Percentiles rank a stretch among this genome's conserved stretches.
Conservation (phyloP, 2,113 vertebrate genomes). For the Mionectes macconnelli region DNA sequence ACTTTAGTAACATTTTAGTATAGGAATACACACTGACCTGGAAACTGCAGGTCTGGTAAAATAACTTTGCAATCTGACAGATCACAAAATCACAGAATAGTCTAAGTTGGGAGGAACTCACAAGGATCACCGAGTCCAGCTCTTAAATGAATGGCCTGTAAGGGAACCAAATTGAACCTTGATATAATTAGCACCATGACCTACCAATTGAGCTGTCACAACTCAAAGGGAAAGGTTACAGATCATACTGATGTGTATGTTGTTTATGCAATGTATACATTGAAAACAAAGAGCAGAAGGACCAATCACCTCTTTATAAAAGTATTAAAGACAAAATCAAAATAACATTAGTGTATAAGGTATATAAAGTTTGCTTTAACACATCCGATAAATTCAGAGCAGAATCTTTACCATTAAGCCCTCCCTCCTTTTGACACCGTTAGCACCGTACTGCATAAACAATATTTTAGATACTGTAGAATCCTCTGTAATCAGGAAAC, state of each 20-base stretch:
- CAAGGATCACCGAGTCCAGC: background rate
- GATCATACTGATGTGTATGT: no score
- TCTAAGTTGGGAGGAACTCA: background rate
- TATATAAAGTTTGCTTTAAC: background rate
- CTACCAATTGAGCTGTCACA: background rate
- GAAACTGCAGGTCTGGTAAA: background rate
- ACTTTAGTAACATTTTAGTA: background rate
- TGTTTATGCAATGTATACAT: background rate
- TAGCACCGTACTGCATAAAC: background rate
- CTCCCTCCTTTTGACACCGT: background rate
- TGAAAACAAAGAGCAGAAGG: background rate
- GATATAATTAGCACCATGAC: background rate
- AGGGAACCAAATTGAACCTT: fast-evolving
- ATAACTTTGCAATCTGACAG: background rate
- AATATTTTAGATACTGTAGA: background rate
- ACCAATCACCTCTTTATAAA: background rate
- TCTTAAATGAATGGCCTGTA: background rate
- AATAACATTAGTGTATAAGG: background rate
- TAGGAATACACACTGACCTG: background rate
- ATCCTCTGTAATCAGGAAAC: background rate
- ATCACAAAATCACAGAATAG: background rate
- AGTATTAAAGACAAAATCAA: background rate
- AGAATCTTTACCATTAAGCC: background rate
- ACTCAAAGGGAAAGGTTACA: background rate
- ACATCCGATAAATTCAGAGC: background rate